Evolutionary conservation across 2,888 invertebrate genomes (phyloP).

Genomic region (Epirrita christyi): DNA sequence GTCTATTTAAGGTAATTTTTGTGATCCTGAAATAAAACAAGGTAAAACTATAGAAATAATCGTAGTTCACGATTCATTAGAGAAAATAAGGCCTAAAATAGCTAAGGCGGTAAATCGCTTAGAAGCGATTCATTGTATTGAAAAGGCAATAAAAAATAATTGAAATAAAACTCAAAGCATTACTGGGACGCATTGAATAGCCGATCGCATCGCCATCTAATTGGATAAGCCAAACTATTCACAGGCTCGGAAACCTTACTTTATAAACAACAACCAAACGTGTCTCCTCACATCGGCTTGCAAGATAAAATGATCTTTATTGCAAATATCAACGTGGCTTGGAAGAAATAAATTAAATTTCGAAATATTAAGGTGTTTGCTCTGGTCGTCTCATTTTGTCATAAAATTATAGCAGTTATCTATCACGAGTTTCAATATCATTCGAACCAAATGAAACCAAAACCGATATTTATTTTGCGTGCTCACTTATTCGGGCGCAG

Average conservation of each 20-base stretch:
- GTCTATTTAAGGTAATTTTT: too few relatives aligned
- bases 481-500: too few relatives aligned
- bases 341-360: background rate
- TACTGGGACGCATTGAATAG: constrained; percentile 24
- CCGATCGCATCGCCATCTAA: constrained; percentile 22
- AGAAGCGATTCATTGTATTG: constrained; percentile 25
- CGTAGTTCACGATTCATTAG: constrained; percentile 1
- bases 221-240: constrained; percentile 29
- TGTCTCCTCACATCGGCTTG: background rate
- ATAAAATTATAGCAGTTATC: too few relatives aligned
- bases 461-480: too few relatives aligned
- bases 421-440: too few relatives aligned
- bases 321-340: background rate
- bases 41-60: background rate
- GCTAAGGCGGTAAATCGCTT: constrained; percentile 18
- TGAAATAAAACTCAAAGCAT: constrained; percentile 17
- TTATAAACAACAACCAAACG: background rate
- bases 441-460: too few relatives aligned
- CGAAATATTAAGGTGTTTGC: too few relatives aligned
- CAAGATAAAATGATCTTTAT: background rate
- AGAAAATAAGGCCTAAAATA: constrained; percentile 7
- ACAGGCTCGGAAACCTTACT: constrained; percentile 15
- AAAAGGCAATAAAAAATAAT: constrained; percentile 22
- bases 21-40: too few relatives aligned
- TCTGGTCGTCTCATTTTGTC: too few relatives aligned